These are phyloP conservation scores for Ovibos moschatus DNA, from an alignment of 2,113 vertebrate genomes.

Conservation along the genomic window DNA sequence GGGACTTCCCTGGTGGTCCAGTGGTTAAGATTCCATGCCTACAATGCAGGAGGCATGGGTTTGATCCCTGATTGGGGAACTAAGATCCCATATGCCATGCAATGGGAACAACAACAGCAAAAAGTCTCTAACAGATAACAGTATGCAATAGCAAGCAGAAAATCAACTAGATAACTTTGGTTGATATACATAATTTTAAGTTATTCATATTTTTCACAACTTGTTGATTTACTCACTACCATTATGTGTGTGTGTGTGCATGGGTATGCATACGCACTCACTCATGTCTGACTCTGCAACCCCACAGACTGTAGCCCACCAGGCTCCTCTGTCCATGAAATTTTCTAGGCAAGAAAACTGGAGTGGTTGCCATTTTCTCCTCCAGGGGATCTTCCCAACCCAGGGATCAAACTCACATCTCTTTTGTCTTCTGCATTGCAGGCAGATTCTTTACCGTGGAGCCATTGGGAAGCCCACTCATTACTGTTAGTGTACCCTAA, in stretches of 20 bases:
- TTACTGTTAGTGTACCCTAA: not conserved
- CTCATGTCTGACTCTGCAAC: not conserved
- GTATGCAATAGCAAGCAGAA: not conserved
- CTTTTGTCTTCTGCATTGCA: not conserved
- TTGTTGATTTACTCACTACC: not conserved
- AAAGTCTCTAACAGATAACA: not conserved
- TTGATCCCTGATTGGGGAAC: not conserved
- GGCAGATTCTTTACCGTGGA: not conserved
- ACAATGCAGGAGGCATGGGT: not conserved
- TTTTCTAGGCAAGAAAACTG: not conserved
- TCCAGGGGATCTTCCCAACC: not conserved
- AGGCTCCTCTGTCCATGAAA: not conserved
- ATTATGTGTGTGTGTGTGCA: not conserved
- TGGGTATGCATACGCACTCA: not conserved
- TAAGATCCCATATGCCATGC: not conserved
- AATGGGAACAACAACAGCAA: not conserved
- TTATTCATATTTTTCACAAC: not conserved
- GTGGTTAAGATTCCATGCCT: not conserved
- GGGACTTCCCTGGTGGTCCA: not conserved
- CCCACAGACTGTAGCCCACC: not conserved
- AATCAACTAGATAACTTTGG: not conserved
- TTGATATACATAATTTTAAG: not conserved
- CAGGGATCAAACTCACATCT: not conserved
- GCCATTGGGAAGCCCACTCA: not conserved
- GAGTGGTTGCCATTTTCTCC: not conserved